phyloP scores from a whole-genome alignment of 2,797 vertebrate species.

The Epinephelus awoara region DNA sequence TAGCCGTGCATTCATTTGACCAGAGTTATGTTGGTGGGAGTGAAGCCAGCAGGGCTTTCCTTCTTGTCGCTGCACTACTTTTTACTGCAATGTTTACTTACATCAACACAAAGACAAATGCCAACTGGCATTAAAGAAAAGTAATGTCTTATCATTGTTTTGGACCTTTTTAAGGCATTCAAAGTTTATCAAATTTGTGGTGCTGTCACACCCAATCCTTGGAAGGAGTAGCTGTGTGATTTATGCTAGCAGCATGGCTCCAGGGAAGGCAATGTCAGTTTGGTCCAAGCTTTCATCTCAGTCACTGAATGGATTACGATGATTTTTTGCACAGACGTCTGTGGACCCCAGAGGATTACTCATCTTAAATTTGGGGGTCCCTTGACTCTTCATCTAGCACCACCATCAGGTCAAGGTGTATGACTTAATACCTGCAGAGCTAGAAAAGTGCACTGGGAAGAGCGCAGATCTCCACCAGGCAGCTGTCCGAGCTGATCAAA shows the following conservation, averaged over 20 bases:
- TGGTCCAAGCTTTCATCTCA: neutral
- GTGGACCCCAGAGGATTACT: neutral
- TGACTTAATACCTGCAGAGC: neutral
- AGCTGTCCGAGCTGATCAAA: no score
- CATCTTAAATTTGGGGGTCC: neutral
- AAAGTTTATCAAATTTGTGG: neutral
- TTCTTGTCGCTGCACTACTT: neutral
- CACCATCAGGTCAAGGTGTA: neutral
- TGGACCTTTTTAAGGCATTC: neutral
- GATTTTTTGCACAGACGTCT: neutral
- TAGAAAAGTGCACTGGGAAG: no score
- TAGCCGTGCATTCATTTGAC: neutral
- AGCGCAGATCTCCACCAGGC: no score
- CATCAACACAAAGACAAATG: slow-evolving; percentile 1
- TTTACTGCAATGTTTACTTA: slow-evolving; percentile 1
- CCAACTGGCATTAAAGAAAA: slow-evolving; percentile 13
- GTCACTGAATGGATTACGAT: neutral
- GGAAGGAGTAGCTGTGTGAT: neutral
- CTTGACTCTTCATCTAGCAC: neutral
- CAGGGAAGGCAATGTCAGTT: no score
- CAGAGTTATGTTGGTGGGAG: neutral
- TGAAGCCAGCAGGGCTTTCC: neutral
- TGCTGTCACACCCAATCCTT: neutral
- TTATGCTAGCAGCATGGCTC: neutral
- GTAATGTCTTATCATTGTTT: neutral